These are phyloP conservation scores for Sandelia bainsii DNA, from an alignment of 2,797 vertebrate species.

Conservation along the genomic window DNA sequence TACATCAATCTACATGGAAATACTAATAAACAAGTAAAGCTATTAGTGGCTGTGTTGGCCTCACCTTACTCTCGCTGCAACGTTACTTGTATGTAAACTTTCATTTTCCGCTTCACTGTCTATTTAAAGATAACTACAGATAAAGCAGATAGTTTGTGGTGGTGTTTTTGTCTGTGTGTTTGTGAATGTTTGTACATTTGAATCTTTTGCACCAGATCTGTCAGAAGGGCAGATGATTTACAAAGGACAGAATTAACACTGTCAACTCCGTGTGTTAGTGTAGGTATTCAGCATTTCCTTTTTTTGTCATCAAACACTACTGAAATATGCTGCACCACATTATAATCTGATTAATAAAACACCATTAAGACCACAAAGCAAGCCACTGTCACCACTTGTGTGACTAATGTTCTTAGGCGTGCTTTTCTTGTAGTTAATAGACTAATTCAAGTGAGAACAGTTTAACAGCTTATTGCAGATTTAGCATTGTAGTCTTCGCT, in stretches of 20 bases:
- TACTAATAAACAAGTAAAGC: too few relatives aligned
- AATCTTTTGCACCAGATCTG: too few relatives aligned
- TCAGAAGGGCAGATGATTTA: constrained; percentile 9
- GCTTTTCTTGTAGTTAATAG: constrained; percentile 31
- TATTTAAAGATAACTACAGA: too few relatives aligned
- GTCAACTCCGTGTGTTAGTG: constrained; percentile 18
- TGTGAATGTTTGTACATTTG: background rate
- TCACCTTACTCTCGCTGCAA: too few relatives aligned
- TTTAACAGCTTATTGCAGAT: constrained; percentile 27
- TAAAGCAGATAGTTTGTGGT: too few relatives aligned
- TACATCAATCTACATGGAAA: too few relatives aligned
- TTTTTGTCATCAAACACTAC: constrained; percentile 9
- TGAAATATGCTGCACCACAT: constrained; percentile 10
- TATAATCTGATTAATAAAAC: constrained; percentile 19
- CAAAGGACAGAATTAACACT: constrained; percentile 2
- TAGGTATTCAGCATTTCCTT: background rate
- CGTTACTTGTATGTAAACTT: too few relatives aligned
- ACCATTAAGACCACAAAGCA: constrained; percentile 1
- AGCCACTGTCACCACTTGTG: constrained; percentile 18
- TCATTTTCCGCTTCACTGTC: too few relatives aligned
- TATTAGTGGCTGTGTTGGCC: too few relatives aligned
- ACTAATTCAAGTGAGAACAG: constrained; percentile 26
- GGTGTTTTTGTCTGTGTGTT: too few relatives aligned
- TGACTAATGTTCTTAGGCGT: constrained; percentile 38
- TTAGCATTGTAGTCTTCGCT: constrained; percentile 17